Evolutionary conservation across 2,888 invertebrate genomes (phyloP), one percentile per base, ranked within the genome.

Genomic region (Scrobipalpa costella): DNA sequence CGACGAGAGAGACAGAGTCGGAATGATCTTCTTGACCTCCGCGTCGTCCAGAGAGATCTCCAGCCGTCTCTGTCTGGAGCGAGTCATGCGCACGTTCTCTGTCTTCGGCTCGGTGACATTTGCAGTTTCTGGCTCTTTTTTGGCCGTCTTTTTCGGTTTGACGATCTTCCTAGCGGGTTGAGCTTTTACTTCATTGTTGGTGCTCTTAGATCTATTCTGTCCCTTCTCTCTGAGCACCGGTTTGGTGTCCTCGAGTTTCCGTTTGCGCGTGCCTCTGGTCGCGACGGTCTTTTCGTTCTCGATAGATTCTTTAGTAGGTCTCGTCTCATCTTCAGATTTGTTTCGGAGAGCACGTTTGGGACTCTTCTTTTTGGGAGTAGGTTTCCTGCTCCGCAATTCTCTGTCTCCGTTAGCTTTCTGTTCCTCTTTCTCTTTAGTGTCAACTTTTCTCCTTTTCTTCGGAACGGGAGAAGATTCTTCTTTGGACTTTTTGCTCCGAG

Each of bases 211-310:
- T 0, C 86, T 84, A 60, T 89, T 90, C 61, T 91, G 90, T 0
- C 87, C 88, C 59, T 90, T 90, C 63, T 91, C 90, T n/a, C 90
- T 75, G 0, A 91, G 68, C 0, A 90, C 88, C 0, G 89, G 88
- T 64, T 86, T 90, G 0, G 75, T 72, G 33, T 90, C 89, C 9
- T 88, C 88, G 61, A 81, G 75, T 15, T 79, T 82, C 21, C 90
- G 70, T 67, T 91, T 91, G 0, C 90, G 73, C 0, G 88, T 89
- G 3, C 70, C 76, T 60, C 84, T 73, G 0, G 82, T 80, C 1
- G 76, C 74, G 0, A 70, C 69, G 0, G 79, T 76, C 65, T 87
- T 90, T 19, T 90, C 88, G 57, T 91, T 91, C 65, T 91, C 90
- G 59, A 90, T 90, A 0, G 90, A 90, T 67, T 91, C 90, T 65